Base-by-base conservation (phyloP, 2,888 invertebrate genomes). In the Willowsia nigromaculata region DNA sequence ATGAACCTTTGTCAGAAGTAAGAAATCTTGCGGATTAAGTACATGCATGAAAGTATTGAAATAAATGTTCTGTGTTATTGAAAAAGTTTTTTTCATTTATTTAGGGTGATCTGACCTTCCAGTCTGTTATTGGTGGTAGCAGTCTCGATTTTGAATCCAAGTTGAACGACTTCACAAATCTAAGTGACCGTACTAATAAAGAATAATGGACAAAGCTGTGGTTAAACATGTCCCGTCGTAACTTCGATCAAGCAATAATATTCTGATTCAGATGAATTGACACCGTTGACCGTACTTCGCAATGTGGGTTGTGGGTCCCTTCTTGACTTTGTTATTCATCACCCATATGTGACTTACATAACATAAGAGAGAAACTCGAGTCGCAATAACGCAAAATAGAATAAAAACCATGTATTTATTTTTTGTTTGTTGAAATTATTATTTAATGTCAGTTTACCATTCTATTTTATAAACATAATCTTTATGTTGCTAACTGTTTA, bases 81-180 rank as follows among this genome's bases (percentile, higher is more conserved):
- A 22, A 6, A 56, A 53, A 6, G 18, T 78, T 27, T 88, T 68
- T 33, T 62, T 27, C 15, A 22, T 76, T 84, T 90, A 4, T 25
- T 15, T 59, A 91, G 91, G 90, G 68, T 27, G 92, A 91, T 13
- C 40, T 92, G 50, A 90, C 86, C 30, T 92, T 92, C 40, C 92
- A 92, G 33, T 90, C 90, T 5, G 91, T 91, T n/a, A 87, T 91
- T 62, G 90, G 90, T 18, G 92, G 90, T 27, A 84, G 86, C 40
- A 90, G 90, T 62, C 83, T 91, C 13, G 92, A 91, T 37, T 91
- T 92, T 40, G 90, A 89, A 33, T 78, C 78, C 1, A 78, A 78
- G 27, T 37, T 78, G 13, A 78, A 7, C 13, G 78, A 78, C n/a
- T 78, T 53, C 33, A 56, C 53, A 7, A 40, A 5, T 1, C 22